Evolutionary conservation across 2,113 vertebrate species (phyloP).

Genomic region (Lucifuga dentata): DNA sequence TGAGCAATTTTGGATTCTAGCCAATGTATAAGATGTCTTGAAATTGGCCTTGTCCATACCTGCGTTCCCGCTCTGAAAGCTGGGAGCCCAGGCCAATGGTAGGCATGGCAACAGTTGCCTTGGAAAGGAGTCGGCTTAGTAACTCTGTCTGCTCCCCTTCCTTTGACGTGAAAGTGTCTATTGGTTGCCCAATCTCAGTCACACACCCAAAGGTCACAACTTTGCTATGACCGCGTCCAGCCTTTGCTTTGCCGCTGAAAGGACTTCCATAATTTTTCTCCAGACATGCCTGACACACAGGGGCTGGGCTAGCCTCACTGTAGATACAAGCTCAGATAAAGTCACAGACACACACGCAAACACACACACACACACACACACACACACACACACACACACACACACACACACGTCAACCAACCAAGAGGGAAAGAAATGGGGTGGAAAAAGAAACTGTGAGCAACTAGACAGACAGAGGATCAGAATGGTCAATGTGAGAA

Average conservation of each 20-base stretch:
- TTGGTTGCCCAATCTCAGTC: constrained; percentile 92
- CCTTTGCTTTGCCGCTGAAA: constrained; percentile 80
- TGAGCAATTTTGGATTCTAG: constrained; percentile 34
- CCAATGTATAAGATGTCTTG: constrained; percentile 13
- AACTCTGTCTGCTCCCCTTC: constrained; percentile 78
- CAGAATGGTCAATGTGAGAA: constrained; percentile 49
- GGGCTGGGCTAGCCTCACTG: constrained; percentile 78
- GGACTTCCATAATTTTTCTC: constrained; percentile 77
- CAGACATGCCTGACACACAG: constrained; percentile 82
- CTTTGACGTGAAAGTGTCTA: constrained; percentile 80
- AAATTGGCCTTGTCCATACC: constrained; percentile 71
- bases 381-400: constrained; percentile 17
- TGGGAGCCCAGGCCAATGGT: constrained; percentile 78
- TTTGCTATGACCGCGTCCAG: constrained; percentile 83
- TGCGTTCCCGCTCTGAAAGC: constrained; percentile 80
- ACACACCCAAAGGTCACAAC: constrained; percentile 95
- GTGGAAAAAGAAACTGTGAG: constrained; percentile 58
- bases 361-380: constrained; percentile 37
- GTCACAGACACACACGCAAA: constrained; percentile 43
- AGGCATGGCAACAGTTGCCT: constrained; percentile 81
- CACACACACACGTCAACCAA: constrained; percentile 35
- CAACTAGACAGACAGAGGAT: constrained; percentile 49
- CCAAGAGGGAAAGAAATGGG: constrained; percentile 49
- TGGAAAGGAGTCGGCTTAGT: constrained; percentile 79
- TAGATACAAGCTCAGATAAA: constrained; percentile 66